Conservation (phyloP, 2,113 vertebrate species). For the Clarias batrachus region DNA sequence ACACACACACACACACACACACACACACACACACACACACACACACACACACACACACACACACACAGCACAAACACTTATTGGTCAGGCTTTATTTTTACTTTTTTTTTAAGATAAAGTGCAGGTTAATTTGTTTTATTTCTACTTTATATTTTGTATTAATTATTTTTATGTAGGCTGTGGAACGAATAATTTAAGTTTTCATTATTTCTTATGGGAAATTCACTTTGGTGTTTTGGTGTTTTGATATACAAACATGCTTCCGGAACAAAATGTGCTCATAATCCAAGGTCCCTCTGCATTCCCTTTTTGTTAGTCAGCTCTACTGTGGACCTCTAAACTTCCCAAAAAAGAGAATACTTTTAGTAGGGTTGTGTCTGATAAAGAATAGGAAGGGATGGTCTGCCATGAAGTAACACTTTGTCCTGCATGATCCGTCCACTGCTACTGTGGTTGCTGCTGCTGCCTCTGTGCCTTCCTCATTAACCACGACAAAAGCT, state of each 20-base stretch:
- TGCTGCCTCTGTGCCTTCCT: conserved; percentile 90
- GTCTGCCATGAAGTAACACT: conserved; percentile 76
- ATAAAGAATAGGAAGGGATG: conserved; percentile 94
- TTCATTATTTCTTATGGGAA: no score
- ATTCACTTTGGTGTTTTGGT: not conserved
- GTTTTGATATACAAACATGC: not conserved
- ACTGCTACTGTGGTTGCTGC: conserved; percentile 79
- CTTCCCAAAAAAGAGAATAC: conserved; percentile 82
- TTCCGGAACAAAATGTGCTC: not conserved
- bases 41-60: no score
- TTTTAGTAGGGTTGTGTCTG: conserved; percentile 77
- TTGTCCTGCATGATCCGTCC: conserved; percentile 60
- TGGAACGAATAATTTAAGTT: no score
- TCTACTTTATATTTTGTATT: no score
- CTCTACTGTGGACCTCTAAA: conserved; percentile 65
- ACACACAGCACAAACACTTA: no score
- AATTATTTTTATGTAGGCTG: no score
- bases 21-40: no score
- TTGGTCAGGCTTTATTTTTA: no score
- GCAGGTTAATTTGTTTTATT: no score
- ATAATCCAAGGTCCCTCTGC: no score
- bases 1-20: no score
- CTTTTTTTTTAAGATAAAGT: no score
- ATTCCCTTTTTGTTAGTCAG: not conserved
- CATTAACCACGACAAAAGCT: conserved; percentile 89